Conservation (phyloP, 2,113 vertebrate species). For the Danio rerio region DNA sequence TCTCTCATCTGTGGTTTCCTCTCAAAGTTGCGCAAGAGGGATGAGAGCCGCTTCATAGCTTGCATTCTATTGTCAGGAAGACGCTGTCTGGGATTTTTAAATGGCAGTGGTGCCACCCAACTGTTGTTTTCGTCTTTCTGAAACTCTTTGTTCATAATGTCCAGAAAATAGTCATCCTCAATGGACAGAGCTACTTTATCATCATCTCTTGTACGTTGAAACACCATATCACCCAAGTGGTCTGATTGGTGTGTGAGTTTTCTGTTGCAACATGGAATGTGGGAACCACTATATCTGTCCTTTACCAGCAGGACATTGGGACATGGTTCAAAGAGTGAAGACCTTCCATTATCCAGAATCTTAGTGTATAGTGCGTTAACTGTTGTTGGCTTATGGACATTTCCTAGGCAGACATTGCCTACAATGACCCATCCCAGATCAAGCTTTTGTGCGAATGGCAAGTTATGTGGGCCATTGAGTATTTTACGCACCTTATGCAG, state of each 20-base stretch:
- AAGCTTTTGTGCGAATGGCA: neutral
- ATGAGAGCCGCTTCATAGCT: neutral
- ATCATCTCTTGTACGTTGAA: neutral
- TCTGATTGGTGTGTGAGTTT: neutral
- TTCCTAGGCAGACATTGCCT: neutral
- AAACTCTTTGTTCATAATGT: neutral
- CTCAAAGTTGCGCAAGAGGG: neutral
- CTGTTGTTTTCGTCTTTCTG: neutral
- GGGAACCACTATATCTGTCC: neutral
- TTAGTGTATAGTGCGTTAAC: neutral
- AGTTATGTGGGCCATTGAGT: neutral
- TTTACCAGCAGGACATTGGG: neutral
- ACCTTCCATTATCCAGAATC: neutral
- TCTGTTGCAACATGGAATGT: neutral
- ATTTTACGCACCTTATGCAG: neutral
- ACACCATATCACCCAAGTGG: neutral
- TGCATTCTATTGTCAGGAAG: neutral
- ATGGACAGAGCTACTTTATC: slow-evolving; percentile 1
- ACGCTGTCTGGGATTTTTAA: neutral
- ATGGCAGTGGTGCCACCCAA: neutral
- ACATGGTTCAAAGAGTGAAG: neutral
- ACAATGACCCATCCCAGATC: neutral
- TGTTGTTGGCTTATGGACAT: neutral
- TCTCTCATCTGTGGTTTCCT: neutral
- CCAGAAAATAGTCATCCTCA: neutral